Conservation (phyloP, 2,113 vertebrate species). For the Isurus oxyrinchus region DNA sequence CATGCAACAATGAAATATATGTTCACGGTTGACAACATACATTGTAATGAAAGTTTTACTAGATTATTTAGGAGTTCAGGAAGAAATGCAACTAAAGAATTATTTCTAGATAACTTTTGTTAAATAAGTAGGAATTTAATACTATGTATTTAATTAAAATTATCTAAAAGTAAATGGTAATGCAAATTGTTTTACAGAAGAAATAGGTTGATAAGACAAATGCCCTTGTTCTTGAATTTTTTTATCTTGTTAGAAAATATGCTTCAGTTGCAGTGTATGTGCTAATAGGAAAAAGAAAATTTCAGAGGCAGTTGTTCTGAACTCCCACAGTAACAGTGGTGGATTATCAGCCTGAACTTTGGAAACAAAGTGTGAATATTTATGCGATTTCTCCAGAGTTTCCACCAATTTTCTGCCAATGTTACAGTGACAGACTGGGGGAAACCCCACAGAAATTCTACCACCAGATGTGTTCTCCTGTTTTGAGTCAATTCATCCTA, state of each 20-base stretch:
- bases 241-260: background rate
- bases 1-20: background rate
- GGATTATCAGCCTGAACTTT: too few relatives aligned
- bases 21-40: background rate
- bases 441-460: background rate
- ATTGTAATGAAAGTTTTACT: background rate
- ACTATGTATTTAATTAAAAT: background rate
- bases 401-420: background rate
- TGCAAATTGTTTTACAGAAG: background rate
- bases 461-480: background rate
- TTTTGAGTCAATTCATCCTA: background rate
- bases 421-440: background rate
- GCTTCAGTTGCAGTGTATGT: background rate
- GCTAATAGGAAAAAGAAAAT: background rate
- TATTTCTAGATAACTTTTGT: background rate
- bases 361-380: too few relatives aligned
- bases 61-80: background rate
- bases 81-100: background rate
- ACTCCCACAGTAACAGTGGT: background rate
- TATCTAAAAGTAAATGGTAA: background rate
- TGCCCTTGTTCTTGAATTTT: background rate
- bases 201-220: background rate
- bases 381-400: background rate
- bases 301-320: background rate
- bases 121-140: background rate